Conservation (phyloP, 2,888 invertebrate species). For the Agriopis aurantiaria region DNA sequence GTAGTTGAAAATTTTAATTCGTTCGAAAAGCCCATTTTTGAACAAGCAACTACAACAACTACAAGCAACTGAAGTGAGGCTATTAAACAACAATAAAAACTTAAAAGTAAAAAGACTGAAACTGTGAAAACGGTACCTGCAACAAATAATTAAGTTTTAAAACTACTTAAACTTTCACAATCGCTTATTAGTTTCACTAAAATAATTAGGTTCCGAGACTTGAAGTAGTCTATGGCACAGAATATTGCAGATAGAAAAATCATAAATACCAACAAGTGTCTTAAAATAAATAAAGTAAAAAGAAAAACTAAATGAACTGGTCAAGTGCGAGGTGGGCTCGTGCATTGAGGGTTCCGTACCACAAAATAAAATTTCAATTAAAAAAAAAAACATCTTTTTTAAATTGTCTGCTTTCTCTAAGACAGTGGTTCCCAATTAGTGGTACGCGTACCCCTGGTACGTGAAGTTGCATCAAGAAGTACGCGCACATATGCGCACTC, state of each 20-base stretch:
- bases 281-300: neutral
- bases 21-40: neutral
- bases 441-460: too few relatives aligned
- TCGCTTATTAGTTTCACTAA: conserved; percentile 46
- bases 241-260: conserved; percentile 7
- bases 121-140: conserved; percentile 45
- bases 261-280: too few relatives aligned
- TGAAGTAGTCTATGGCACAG: conserved; percentile 1
- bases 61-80: conserved; percentile 5
- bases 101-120: conserved; percentile 40
- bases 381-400: too few relatives aligned
- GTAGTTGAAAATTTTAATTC: neutral
- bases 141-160: conserved; percentile 51
- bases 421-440: too few relatives aligned
- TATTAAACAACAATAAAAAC: conserved; percentile 42
- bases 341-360: too few relatives aligned
- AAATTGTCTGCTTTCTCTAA: too few relatives aligned
- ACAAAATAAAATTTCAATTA: too few relatives aligned
- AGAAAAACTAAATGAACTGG: neutral
- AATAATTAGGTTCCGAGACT: conserved; percentile 38
- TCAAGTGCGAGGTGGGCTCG: too few relatives aligned
- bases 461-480: too few relatives aligned
- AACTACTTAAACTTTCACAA: conserved; percentile 49
- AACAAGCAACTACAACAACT: conserved; percentile 15
- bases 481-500: too few relatives aligned